These are phyloP conservation scores for Acronicta aceris DNA, from an alignment of 2,888 invertebrate genomes.

Conservation along the genomic window DNA sequence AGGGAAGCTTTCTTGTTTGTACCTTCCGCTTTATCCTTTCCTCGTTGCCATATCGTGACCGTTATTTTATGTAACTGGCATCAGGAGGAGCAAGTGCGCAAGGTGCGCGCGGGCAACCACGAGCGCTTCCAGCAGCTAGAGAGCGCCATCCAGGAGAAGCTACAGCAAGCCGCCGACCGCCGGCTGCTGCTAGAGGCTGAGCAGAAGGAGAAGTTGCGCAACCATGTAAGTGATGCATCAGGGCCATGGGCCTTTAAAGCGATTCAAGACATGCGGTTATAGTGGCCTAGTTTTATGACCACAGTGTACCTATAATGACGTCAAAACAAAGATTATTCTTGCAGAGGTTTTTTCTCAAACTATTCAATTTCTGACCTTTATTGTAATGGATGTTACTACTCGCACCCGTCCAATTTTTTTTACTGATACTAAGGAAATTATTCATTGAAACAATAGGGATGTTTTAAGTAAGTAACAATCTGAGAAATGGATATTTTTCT, in stretches of 20 bases:
- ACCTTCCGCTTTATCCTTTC: too few species aligned
- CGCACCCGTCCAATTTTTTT: too few species aligned
- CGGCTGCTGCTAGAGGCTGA: slow-evolving; percentile 93
- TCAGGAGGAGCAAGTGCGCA: slow-evolving; percentile 93
- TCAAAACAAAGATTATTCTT: background rate
- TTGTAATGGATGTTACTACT: too few species aligned
- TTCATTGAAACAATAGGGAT: too few species aligned
- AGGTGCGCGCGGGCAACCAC: slow-evolving; percentile 91
- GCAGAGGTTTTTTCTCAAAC: too few species aligned
- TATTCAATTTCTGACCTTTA: too few species aligned
- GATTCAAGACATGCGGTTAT: too few species aligned
- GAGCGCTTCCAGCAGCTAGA: slow-evolving; percentile 92
- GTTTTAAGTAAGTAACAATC: too few species aligned
- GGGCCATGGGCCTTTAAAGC: background rate
- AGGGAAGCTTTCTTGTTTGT: too few species aligned
- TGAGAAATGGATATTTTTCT: too few species aligned
- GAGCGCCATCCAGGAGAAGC: slow-evolving; percentile 90
- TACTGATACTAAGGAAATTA: too few species aligned
- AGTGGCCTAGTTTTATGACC: background rate
- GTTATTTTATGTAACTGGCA: background rate
- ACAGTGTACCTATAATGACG: background rate
- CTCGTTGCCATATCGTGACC: too few species aligned
- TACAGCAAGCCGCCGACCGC: slow-evolving; percentile 90
- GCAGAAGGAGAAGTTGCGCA: slow-evolving; percentile 93
- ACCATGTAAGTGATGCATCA: slow-evolving; percentile 90